Base-by-base conservation (phyloP, 1,140 invertebrate genomes). In the Drosophila tsacasi region DNA sequence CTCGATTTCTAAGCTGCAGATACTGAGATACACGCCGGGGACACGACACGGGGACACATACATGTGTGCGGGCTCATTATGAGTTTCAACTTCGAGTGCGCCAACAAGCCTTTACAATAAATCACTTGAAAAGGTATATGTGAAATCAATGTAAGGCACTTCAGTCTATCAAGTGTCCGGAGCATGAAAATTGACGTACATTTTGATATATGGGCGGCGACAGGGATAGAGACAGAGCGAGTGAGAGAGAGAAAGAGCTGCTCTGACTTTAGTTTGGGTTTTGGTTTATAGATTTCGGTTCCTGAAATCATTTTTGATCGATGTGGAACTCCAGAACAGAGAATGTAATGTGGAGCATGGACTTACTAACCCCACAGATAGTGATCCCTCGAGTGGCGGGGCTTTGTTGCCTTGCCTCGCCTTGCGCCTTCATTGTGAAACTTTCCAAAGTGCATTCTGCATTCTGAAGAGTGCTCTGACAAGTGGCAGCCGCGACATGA, bases 151-250 rank as follows among this genome's bases (percentile, higher is more conserved):
- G 85, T 89, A 85, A 89, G 79, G 85, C 85, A 89, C 85, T 89
- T 90, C 85, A 89, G 78, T 90, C 85, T 90, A 90, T 91, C 78
- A 87, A 91, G 87, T 91, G 87, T 87, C 87, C 76, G 58, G 80
- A 83, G 89, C 87, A 91, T 81, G 87, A 81, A 91, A 91, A 87
- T 91, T 84, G 87, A 91, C 87, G 89, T 91, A 82, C 74, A 91
- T 87, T 89, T 91, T 91, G 87, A 91, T 91, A 89, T 91, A 90
- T 83, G 79, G 59, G 76, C 46, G 52, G 50, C 25, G 54, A 12
- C 13, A 30, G 10, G 12, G 32, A n/a, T 7, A 9, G 12, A 21
- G 8, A 30, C 27, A n/a, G n/a, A n/a, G n/a, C n/a, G 3, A 27
- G 25, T 0, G 25, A 17, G 13, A 23, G 15, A 12, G 19, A 10